Evolutionary conservation across 2,113 vertebrate genomes (phyloP), one percentile per base, ranked within the genome.

Genomic region (Salvelinus sp.): DNA sequence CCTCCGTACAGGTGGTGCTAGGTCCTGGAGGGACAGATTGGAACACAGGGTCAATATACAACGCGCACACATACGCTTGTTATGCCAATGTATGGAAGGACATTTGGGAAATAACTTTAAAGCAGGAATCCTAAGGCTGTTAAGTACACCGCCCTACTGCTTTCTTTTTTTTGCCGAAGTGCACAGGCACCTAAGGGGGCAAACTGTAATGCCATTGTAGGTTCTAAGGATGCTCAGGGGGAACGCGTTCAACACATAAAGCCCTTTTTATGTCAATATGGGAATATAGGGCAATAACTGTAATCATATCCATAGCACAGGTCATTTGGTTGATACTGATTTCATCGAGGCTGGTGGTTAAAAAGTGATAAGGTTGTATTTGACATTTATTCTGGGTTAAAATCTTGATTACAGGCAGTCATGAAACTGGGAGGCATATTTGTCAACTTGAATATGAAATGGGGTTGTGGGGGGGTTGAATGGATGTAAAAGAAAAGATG

Each of bases 1-100:
- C 96, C 90, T 97, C 96, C 84, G 94, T 95, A 93, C 96, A 97
- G 89, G 96, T 96, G 91, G 95, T 97, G 90, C 96, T 97, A 79
- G 96, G 96, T 91, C 96, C 96, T 94, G 75, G 7, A 20, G 78
- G 69, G 27, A 23, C 23, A 48, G 69, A 25, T 54, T 74, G 10
- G 27, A 47, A 44, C n/a, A 47, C 18, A 48, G 20, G 3, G 12
- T 38, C 64, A 66, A 28, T 10, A 30, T 7, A 25, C n/a, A 63
- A 63, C 60, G 25, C 50, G 3, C 50, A 54, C 50, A 18, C 38
- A 10, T 44, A 10, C 9, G 9, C 38, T 12, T 14, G 16, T 1
- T 54, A 54, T 14, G 3, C 1, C 14, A 54, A 14, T 54, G 14
- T 13, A 54, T 3, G 50, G 18, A 14, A 54, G 14, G 16, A 54